Percentiles rank a stretch among this genome's conserved stretches.
Evolutionary conservation across 1,140 invertebrate genomes (phyloP).

Genomic region (Charaxes varanes): DNA sequence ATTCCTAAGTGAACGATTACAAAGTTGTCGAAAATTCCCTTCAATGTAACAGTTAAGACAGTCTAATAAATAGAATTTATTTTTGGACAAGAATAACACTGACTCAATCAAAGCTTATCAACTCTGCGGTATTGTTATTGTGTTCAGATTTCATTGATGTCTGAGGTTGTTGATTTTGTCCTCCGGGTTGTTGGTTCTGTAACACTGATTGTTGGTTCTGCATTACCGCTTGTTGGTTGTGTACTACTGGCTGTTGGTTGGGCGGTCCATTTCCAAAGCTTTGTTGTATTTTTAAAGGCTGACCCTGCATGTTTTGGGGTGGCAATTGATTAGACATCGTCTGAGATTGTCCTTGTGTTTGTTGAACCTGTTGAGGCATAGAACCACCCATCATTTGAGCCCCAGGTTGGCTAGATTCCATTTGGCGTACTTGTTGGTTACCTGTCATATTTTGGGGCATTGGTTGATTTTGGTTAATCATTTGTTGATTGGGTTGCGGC

Average conservation of each 20-base stretch:
- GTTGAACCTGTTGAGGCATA: conserved; percentile 19
- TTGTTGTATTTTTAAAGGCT: conserved; percentile 47
- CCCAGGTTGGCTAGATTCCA: conserved; percentile 27
- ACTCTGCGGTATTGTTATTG: conserved; percentile 78
- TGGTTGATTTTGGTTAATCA: conserved; percentile 41
- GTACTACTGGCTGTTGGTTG: conserved; percentile 24
- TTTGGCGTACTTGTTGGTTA: conserved; percentile 25
- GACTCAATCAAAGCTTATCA: conserved; percentile 82
- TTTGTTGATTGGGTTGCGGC: conserved; percentile 43
- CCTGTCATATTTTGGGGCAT: conserved; percentile 31
- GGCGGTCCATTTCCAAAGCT: conserved; percentile 39
- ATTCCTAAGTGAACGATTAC: conserved; percentile 22
- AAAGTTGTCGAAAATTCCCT: conserved; percentile 21
- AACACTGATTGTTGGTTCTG: conserved; percentile 26
- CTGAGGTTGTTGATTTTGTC: conserved; percentile 48
- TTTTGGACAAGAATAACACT: conserved; percentile 9
- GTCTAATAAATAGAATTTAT: conserved; percentile 35
- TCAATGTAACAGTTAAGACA: conserved; percentile 25
- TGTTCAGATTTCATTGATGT: conserved; percentile 52
- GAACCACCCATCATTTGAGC: conserved; percentile 17
- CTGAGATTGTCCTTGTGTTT: conserved; percentile 23
- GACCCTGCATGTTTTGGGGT: conserved; percentile 30
- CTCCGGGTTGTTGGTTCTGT: conserved; percentile 12
- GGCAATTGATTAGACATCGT: conserved; percentile 15
- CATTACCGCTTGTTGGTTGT: conserved; percentile 9